Conservation (phyloP, 2,113 vertebrate genomes). For the Platanista minor region DNA sequence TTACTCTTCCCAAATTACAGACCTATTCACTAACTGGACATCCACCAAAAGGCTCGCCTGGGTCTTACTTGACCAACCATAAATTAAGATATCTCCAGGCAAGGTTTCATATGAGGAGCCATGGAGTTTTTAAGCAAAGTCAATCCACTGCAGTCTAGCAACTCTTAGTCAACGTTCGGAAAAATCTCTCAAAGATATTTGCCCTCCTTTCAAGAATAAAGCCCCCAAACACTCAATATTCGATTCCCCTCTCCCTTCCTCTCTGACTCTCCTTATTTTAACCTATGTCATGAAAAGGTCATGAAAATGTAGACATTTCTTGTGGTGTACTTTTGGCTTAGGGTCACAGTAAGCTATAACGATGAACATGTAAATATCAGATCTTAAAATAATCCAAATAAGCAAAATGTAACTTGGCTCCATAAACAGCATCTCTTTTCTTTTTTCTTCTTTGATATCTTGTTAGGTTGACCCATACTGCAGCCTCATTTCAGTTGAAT, state of each 20-base stretch:
- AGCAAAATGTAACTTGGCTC: conserved; percentile 10
- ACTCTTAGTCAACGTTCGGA: not conserved
- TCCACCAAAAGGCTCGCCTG: not conserved
- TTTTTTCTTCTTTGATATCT: not conserved
- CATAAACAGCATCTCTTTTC: not conserved
- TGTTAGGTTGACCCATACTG: not conserved
- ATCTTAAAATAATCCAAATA: conserved; percentile 28
- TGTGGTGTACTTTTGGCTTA: not conserved
- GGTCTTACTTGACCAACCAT: not conserved
- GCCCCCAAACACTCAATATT: not conserved
- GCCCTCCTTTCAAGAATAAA: not conserved
- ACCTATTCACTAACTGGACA: not conserved
- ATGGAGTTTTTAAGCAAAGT: not conserved
- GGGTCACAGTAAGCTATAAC: not conserved
- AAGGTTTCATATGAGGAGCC: not conserved
- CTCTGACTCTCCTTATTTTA: not conserved
- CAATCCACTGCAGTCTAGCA: not conserved
- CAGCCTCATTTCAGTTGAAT: not conserved
- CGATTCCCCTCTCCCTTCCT: not conserved
- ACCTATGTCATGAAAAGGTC: not conserved
- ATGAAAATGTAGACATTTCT: not conserved
- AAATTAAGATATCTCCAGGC: not conserved
- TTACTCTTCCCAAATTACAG: conserved; percentile 12
- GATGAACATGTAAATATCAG: not conserved
- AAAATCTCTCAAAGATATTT: not conserved